Base-by-base conservation (phyloP, 2,797 vertebrate species). In the Acanthiza pusilla region DNA sequence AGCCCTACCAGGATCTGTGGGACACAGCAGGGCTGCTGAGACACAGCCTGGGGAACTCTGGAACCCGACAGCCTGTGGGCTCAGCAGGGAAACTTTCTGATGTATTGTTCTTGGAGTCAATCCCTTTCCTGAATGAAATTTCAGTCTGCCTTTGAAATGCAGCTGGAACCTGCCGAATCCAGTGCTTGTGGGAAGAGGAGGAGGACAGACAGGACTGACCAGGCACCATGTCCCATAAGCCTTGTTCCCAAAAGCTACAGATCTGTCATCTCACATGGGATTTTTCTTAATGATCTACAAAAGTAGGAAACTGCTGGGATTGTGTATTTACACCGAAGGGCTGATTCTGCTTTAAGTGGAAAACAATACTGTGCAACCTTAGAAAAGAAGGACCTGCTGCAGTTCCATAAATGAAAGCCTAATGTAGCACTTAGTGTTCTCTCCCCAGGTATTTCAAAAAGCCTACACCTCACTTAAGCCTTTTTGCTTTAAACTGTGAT, bases 181-280 rank as follows among this genome's bases (percentile, higher is more conserved):
- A n/a, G 51, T 4, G 34, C 21, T 13, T 65, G 55, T 15, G 23
- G 34, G 26, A 86, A 47, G 34, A 43, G 25, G 14, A 54, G 15
- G 23, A 63, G 51, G 32, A 65, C 34, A 53, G 70, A 16, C 3
- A 80, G 12, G 8, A 45, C 0, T 1, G 20, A 38, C 3, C 5
- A 38, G 27, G 23, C 1, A 11, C 13, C 42, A 7, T 0, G 0
- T 16, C 8, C 34, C 42, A 63, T 13, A 30, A 68, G 27, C 30
- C 17, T 47, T 36, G 29, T 18, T 81, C 77, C 63, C 73, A 62
- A 67, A 76, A n/a, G 9, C 47, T 30, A 5, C 15, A 58, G 30
- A 36, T 13, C 26, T 40, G 5, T 30, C n/a, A 22, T 19, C 23
- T 54, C 65, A 32, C 9, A 13, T 30, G 19, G 2, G 4, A 13